Conservation (phyloP, 2,888 invertebrate genomes). For the Cephus spinipes region DNA sequence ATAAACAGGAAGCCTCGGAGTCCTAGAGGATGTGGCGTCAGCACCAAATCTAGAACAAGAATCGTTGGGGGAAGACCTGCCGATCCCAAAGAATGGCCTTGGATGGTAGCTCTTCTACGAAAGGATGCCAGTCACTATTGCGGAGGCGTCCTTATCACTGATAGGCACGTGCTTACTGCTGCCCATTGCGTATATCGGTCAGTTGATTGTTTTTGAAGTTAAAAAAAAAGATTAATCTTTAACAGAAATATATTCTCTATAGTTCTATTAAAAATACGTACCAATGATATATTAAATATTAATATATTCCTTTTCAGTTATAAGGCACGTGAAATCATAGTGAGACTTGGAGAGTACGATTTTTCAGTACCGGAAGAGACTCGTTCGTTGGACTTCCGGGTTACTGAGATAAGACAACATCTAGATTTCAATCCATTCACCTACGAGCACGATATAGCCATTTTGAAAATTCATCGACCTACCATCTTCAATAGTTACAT, state of each 20-base stretch:
- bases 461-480: constrained; percentile 75
- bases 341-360: constrained; percentile 87
- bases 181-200: constrained; percentile 73
- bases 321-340: constrained; percentile 72
- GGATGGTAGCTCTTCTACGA: constrained; percentile 84
- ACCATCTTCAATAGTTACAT: constrained; percentile 82
- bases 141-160: constrained; percentile 85
- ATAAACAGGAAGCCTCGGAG: constrained; percentile 31
- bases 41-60: constrained; percentile 68
- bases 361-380: constrained; percentile 77
- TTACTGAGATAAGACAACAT: constrained; percentile 76
- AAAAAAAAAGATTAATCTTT: background rate
- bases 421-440: constrained; percentile 75
- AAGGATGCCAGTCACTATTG: constrained; percentile 76
- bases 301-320: constrained; percentile 64
- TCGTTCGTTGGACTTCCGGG: constrained; percentile 77
- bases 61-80: constrained; percentile 75
- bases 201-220: background rate
- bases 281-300: background rate
- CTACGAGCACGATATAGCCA: constrained; percentile 83
- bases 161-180: constrained; percentile 82
- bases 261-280: background rate
- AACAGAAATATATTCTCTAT: background rate
- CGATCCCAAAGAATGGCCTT: constrained; percentile 80
- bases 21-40: constrained; percentile 71